phyloP scores from a whole-genome alignment of 2,113 vertebrate genomes.

The Nothocercus nigrocapillus region DNA sequence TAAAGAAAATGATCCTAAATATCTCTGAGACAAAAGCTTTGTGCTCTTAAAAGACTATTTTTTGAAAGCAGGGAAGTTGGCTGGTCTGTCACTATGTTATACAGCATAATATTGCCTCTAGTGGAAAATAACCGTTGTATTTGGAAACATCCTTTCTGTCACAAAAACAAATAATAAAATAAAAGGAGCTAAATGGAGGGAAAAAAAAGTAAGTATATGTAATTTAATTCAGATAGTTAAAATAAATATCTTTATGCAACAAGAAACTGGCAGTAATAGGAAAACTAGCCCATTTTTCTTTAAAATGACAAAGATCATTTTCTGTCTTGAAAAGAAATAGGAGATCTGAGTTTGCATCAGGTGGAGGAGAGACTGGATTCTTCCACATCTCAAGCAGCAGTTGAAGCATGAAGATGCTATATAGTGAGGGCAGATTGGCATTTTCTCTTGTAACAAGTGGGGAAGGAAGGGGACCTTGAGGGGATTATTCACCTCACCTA shows the following conservation, averaged over 20 bases:
- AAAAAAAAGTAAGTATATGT: not conserved
- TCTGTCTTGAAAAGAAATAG: not conserved
- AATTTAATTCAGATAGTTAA: slow-evolving; percentile 4
- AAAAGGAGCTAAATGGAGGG: not conserved
- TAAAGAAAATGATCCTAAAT: not conserved
- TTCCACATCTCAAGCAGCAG: rapidly evolving
- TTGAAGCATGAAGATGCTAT: not conserved
- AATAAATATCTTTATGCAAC: not conserved
- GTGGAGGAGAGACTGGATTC: rapidly evolving
- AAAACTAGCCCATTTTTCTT: not conserved
- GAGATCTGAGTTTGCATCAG: not conserved
- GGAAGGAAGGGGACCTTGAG: not conserved
- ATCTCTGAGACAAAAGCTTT: not conserved
- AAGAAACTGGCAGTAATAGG: not conserved
- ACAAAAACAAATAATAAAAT: slow-evolving; percentile 37
- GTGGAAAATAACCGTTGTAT: slow-evolving; percentile 6
- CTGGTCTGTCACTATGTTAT: not conserved
- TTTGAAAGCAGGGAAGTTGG: not conserved
- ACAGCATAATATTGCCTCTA: not conserved
- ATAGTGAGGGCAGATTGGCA: not conserved
- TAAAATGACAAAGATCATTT: not conserved
- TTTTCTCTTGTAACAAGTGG: not conserved
- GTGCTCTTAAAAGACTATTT: not conserved
- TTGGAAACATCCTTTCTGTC: not conserved
- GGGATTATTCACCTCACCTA: not conserved